A percentile compares a stretch with the other conserved stretches of the same genome.
Evolutionary conservation across 2,888 invertebrate species (phyloP).

Genomic region (Galeopsomyia nigrocyanea): DNA sequence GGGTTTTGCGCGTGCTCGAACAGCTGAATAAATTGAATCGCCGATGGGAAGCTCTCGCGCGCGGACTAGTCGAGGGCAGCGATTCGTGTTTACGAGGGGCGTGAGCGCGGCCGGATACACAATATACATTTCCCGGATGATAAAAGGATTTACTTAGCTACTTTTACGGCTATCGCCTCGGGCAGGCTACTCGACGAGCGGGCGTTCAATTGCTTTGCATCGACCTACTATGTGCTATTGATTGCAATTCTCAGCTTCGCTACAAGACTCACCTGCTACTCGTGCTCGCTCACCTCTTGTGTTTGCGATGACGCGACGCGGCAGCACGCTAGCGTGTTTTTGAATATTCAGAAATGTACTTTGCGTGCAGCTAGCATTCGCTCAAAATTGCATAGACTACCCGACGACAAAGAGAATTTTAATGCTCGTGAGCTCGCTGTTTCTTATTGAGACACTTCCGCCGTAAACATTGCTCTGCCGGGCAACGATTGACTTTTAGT

Average conservation of each 20-base stretch:
- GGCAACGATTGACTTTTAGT: too few species aligned
- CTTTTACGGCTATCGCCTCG: not conserved
- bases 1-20: not conserved
- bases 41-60: too few species aligned
- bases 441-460: too few species aligned
- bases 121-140: not conserved
- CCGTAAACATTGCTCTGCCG: too few species aligned
- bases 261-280: constrained; percentile 18
- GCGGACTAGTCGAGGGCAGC: not conserved
- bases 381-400: not conserved
- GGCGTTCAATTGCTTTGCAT: not conserved
- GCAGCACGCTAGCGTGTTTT: too few species aligned
- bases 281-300: not conserved
- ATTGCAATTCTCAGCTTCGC: not conserved
- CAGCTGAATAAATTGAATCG: too few species aligned
- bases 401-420: constrained; percentile 13
- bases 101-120: not conserved
- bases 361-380: not conserved
- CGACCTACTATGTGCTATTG: too few species aligned
- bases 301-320: constrained; percentile 1
- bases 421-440: not conserved
- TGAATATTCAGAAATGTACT: constrained; percentile 36
- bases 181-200: too few species aligned
- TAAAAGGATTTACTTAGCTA: constrained; percentile 14
- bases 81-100: not conserved